Evolutionary conservation across 2,113 vertebrate species (phyloP), one percentile per base, ranked within the genome.

Genomic region (Actenoides lindsayi): DNA sequence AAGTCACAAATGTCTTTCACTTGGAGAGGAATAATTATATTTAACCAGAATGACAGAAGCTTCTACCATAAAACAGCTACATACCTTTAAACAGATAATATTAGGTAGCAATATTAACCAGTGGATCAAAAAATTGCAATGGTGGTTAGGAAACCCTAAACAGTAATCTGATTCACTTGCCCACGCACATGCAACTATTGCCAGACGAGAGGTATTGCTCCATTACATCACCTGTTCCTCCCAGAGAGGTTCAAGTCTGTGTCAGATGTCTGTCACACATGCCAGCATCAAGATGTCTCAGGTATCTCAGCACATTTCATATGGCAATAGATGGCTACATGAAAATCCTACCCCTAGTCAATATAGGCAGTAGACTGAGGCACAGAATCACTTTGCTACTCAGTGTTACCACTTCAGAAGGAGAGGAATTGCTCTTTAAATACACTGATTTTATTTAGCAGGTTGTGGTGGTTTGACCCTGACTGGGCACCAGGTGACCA

Each of bases 301-400:
- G 16, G 16, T 6, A 20, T 10, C 25, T 57, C 44, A 64, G 33
- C 27, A 53, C 17, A 21, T 10, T 30, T 31, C 37, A 54, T 41
- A 59, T 3, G 6, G 10, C 51, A 79, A 9, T 0, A 42, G 44
- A 51, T 5, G 12, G 6, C 25, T 51, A 59, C 20, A 10, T 0
- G 14, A 62, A 80, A 62, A 78, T 37, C 24, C 18, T 9, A 1
- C 5, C 16, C 50, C 28, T 30, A 20, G 12, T 6, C 41, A 70
- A 25, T 2, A 39, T 8, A 83, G 25, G 17, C 18, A 64, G 5
- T 31, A 33, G 7, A 17, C 25, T 37, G 46, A 70, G 17, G 37
- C 16, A 65, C 39, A 41, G 18, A 62, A 51, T 73, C 3, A 31
- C 42, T 86, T 42, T 37, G 19, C 15, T 39, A 10, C 33, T 70